phyloP scores from a whole-genome alignment of 1,140 invertebrate species.

The Dreissena polymorpha region DNA sequence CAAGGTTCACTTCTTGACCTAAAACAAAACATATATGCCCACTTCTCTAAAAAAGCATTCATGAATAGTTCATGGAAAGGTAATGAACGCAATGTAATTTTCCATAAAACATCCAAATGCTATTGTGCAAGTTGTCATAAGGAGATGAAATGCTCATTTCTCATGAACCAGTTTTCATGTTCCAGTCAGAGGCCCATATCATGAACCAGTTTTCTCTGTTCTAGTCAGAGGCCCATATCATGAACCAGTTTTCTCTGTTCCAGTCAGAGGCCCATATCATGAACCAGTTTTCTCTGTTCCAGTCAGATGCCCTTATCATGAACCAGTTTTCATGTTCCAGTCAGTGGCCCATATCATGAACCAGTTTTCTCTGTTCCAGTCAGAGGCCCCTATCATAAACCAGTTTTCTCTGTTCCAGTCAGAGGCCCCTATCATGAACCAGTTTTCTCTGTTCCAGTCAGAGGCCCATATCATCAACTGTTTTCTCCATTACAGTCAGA shows the following conservation, averaged over 20 bases:
- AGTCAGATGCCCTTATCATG: slow-evolving; percentile 77
- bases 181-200: slow-evolving; percentile 76
- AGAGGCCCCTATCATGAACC: slow-evolving; percentile 75
- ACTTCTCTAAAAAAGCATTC: too few species aligned
- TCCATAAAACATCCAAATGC: too few species aligned
- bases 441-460: slow-evolving; percentile 63
- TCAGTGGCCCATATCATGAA: slow-evolving; percentile 76
- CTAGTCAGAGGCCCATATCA: slow-evolving; percentile 75
- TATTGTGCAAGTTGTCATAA: too few species aligned
- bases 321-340: slow-evolving; percentile 61
- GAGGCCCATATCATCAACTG: slow-evolving; percentile 74
- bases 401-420: slow-evolving; percentile 63
- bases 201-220: slow-evolving; percentile 61
- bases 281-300: slow-evolving; percentile 51
- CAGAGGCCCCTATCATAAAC: slow-evolving; percentile 76
- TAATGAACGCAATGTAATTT: too few species aligned
- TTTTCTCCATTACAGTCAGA: slow-evolving; percentile 70
- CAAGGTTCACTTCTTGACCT: too few species aligned
- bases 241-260: slow-evolving; percentile 59
- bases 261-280: slow-evolving; percentile 77
- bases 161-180: slow-evolving; percentile 5
- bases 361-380: slow-evolving; percentile 62
- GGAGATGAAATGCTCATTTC: too few species aligned
- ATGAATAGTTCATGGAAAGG: too few species aligned
- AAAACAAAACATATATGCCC: too few species aligned